Base-by-base conservation (phyloP, 2,113 vertebrate species). In the Pungitius pungitius region DNA sequence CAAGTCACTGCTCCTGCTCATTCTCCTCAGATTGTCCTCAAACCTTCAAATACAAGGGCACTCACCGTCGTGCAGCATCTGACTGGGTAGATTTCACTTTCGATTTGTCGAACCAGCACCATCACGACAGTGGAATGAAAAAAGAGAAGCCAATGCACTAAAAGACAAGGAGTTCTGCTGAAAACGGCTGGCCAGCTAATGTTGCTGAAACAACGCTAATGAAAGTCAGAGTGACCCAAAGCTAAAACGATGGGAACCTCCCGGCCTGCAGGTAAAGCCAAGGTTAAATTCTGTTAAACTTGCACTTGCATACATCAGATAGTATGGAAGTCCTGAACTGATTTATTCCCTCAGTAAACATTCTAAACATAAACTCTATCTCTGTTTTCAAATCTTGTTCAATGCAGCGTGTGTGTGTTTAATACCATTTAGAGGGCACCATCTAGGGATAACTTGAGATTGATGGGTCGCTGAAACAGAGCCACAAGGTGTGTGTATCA, bases 31-130 rank as follows among this genome's bases (percentile, higher is more conserved):
- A 8, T 40, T 49, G 68, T 65, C 43, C 40, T 47, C 51, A 30
- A 60, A 58, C 71, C 71, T 37, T 58, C 26, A 72, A n/a, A 27
- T 51, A 30, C 22, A 43, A 45, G 55, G 24, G 33, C 13, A 27
- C 14, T 57, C 27, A 30, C 15, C 49, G 57, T 35, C n/a, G 12
- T 15, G 49, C 24, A 55, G 37, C 14, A n/a, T 18, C 55, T 26
- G 37, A 17, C 35, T 18, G 9, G 40, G 39, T 54, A 18, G 20
- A 60, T 35, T 6, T 33, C 6, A 17, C 17, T 26, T 27, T 2
- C 6, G 2, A 10, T 15, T 45, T 70, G 35, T 57, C 20, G 26
- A 39, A 26, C 65, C 35, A 42, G 27, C 22, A 15, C 35, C 17
- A 5, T 54, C 17, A 8, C 51, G 2, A n/a, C 17, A 27, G 40